Evolutionary conservation across 2,113 vertebrate species (phyloP).

Genomic region (Brachypteracias leptosomus): DNA sequence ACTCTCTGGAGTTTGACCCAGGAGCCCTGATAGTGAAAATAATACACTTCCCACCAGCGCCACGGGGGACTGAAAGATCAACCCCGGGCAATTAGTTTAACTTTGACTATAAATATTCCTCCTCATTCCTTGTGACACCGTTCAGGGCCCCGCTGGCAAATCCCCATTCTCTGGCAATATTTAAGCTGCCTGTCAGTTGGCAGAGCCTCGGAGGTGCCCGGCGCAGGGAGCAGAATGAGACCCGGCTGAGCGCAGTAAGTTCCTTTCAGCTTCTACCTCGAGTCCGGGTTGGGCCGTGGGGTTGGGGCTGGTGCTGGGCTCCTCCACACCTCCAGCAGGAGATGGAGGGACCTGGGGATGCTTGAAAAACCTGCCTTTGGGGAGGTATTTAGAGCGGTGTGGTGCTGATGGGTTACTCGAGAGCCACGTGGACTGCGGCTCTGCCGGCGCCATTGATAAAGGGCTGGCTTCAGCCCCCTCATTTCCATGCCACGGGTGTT

Average conservation of each 20-base stretch:
- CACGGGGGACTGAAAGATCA: slow-evolving; percentile 9
- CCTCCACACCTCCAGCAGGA: background rate
- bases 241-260: slow-evolving; percentile 64
- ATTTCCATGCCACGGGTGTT: slow-evolving; percentile 52
- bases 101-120: slow-evolving; percentile 58
- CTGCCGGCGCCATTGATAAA: background rate
- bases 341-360: background rate
- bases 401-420: background rate
- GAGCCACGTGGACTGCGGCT: slow-evolving; percentile 14
- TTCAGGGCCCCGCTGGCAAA: slow-evolving; percentile 57
- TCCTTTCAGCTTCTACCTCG: slow-evolving; percentile 8
- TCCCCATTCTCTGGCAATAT: slow-evolving; percentile 58
- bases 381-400: background rate
- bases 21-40: slow-evolving; percentile 52
- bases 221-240: slow-evolving; percentile 41
- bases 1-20: slow-evolving; percentile 67
- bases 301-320: background rate
- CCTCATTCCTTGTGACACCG: slow-evolving; percentile 51
- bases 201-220: slow-evolving; percentile 38
- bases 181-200: slow-evolving; percentile 59
- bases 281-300: background rate
- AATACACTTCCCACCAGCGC: slow-evolving; percentile 13
- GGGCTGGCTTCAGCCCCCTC: background rate
- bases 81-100: slow-evolving; percentile 36
- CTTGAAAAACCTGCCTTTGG: background rate